Conservation (phyloP, 2,113 vertebrate species). For the Pteronura brasiliensis region DNA sequence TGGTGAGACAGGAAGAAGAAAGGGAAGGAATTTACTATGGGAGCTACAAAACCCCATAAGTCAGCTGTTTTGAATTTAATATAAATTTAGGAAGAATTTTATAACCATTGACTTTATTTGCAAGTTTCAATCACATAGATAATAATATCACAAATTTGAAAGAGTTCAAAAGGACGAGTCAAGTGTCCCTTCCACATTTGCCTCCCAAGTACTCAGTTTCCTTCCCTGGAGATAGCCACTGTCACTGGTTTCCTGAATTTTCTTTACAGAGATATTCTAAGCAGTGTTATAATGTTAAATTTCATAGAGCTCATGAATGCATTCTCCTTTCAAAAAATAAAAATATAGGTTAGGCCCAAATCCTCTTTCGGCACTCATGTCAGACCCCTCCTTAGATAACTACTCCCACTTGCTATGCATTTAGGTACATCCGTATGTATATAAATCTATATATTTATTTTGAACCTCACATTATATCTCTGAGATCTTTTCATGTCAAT, state of each 20-base stretch:
- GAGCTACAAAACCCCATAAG: constrained; percentile 21
- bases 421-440: not conserved
- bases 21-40: not conserved
- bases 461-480: not conserved
- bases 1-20: not conserved
- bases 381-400: not conserved
- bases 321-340: not conserved
- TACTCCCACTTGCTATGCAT: not conserved
- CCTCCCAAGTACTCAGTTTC: not conserved
- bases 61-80: not conserved
- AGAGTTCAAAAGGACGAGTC: not conserved
- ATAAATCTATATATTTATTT: not conserved
- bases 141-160: constrained; percentile 19
- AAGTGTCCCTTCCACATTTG: not conserved
- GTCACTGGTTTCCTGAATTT: not conserved
- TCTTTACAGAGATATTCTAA: not conserved
- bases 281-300: not conserved
- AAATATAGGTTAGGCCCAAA: constrained; percentile 12
- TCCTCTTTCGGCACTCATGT: not conserved
- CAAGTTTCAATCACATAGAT: not conserved
- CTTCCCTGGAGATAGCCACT: not conserved
- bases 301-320: not conserved
- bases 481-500: not conserved
- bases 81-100: constrained; percentile 5
- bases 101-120: not conserved